Percentiles rank a stretch among this genome's conserved stretches.
phyloP scores from a whole-genome alignment of 2,888 invertebrate species.

The Diarsia rubi region DNA sequence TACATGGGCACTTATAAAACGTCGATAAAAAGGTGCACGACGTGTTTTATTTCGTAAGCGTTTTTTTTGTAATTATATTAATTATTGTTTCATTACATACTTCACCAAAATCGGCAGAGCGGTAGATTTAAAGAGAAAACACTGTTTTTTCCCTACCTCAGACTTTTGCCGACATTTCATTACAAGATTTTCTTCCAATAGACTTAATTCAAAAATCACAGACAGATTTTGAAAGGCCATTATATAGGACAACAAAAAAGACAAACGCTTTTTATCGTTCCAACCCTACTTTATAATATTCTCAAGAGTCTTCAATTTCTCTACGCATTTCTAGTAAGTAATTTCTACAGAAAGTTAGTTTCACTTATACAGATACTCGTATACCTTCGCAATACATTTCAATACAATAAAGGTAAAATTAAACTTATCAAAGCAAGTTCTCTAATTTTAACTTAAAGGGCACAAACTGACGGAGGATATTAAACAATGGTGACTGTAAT shows the following conservation, averaged over 20 bases:
- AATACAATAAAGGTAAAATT: conserved; percentile 24
- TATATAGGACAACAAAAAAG: conserved; percentile 29
- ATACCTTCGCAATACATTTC: conserved; percentile 17
- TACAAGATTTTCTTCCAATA: conserved; percentile 1
- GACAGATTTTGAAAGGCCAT: conserved; percentile 13
- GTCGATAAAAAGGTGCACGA: too few species aligned
- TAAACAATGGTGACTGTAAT: conserved; percentile 60
- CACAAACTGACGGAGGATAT: conserved; percentile 51
- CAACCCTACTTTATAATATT: conserved; percentile 7
- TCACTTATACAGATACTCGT: background rate
- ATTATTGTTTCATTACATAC: background rate
- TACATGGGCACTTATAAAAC: too few species aligned
- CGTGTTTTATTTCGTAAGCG: background rate
- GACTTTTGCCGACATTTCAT: background rate
- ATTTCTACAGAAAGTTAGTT: conserved; percentile 7
- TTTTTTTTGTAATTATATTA: background rate
- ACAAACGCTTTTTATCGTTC: conserved; percentile 22
- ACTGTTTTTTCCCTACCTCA: background rate
- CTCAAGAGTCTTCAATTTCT: conserved; percentile 9
- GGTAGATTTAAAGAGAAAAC: too few species aligned
- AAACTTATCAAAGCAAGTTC: conserved; percentile 32
- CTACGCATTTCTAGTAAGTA: conserved; percentile 7
- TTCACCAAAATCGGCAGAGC: background rate
- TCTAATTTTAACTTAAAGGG: conserved; percentile 51
- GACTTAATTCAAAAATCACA: background rate